Percentiles rank a stretch among this genome's conserved stretches.
Evolutionary conservation across 2,113 vertebrate species (phyloP).

Genomic region (Psettodes erumei): DNA sequence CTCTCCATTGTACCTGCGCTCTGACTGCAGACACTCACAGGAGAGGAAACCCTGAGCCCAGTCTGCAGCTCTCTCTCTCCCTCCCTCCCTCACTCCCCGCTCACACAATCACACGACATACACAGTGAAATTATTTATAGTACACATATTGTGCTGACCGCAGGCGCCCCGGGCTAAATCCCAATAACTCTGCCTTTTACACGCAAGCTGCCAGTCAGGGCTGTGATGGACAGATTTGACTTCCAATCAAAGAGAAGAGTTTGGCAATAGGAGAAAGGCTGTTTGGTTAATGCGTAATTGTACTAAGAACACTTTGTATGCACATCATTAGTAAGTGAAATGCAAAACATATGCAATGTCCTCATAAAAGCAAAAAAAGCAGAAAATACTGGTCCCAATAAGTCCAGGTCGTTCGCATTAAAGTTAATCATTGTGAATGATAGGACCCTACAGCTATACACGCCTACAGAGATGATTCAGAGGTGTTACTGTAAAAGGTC

Average conservation of each 20-base stretch:
- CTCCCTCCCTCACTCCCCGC: slow-evolving; percentile 18
- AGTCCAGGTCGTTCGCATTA: background rate
- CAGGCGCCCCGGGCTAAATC: slow-evolving; percentile 78
- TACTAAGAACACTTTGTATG: slow-evolving; percentile 3
- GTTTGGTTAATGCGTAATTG: slow-evolving; percentile 25
- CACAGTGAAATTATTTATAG: slow-evolving; percentile 76
- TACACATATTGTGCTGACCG: slow-evolving; percentile 78
- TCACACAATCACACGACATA: slow-evolving; percentile 61
- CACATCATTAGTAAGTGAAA: background rate
- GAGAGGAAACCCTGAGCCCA: slow-evolving; percentile 83
- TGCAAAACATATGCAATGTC: background rate
- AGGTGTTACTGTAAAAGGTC: slow-evolving; percentile 14
- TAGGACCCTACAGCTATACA: background rate
- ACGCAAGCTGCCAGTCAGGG: slow-evolving; percentile 83
- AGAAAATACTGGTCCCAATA: background rate
- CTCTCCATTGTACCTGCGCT: slow-evolving; percentile 85
- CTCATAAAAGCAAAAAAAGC: background rate
- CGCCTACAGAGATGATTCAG: slow-evolving; percentile 6
- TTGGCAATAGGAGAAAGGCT: background rate
- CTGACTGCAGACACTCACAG: slow-evolving; percentile 77
- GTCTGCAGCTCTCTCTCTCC: slow-evolving; percentile 44
- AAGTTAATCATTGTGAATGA: background rate
- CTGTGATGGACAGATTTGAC: slow-evolving; percentile 44
- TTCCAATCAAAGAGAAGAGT: slow-evolving; percentile 40
- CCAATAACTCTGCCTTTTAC: slow-evolving; percentile 79